Percentiles rank a stretch among this genome's conserved stretches.
Conservation (phyloP, 2,888 invertebrate genomes). For the Catocala fraxini region DNA sequence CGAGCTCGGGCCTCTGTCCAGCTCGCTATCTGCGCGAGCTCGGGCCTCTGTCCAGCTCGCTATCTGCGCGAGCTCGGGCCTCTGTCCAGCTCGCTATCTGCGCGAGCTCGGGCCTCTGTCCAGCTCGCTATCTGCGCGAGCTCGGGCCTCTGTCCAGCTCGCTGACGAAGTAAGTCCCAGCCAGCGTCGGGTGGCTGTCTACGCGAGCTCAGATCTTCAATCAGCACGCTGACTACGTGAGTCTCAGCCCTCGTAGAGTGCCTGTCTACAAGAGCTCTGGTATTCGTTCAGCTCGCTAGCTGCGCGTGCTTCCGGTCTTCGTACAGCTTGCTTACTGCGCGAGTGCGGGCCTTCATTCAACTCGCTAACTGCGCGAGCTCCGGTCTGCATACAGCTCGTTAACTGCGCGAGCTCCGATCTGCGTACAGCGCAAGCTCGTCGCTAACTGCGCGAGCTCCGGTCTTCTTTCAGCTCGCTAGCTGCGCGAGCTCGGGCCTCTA, state of each 20-base stretch:
- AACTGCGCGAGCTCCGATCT: background rate
- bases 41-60: background rate
- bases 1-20: background rate
- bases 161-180: background rate
- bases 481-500: background rate
- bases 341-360: background rate
- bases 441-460: background rate
- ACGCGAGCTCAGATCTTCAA: background rate
- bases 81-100: background rate
- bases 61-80: background rate
- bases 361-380: background rate
- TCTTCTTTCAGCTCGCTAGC: background rate
- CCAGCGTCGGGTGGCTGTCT: background rate
- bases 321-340: conserved; percentile 3
- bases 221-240: background rate
- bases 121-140: conserved; percentile 2
- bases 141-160: background rate
- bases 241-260: too few species aligned
- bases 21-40: background rate
- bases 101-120: background rate
- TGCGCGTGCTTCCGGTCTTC: background rate
- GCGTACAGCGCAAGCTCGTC: background rate
- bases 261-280: too few species aligned
- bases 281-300: too few species aligned
- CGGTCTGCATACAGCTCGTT: background rate